phyloP scores from a whole-genome alignment of 2,113 vertebrate genomes.

The Salvelinus sp. region DNA sequence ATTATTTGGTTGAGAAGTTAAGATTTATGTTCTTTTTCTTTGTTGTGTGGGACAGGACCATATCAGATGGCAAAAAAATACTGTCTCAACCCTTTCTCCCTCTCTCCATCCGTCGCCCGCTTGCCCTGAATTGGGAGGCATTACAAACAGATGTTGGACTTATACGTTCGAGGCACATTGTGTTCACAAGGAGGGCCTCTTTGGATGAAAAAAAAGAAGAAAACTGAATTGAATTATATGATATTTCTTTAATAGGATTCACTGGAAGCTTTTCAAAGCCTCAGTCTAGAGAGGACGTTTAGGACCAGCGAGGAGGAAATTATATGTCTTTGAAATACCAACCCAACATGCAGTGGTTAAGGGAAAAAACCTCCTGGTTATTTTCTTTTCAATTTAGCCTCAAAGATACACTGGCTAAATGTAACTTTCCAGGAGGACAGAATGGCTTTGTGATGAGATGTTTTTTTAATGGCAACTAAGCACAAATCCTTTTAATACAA shows the following conservation, averaged over 20 bases:
- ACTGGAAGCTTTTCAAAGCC: constrained; percentile 56
- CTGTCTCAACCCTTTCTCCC: constrained; percentile 30
- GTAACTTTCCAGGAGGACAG: constrained; percentile 18
- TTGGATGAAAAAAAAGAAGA: constrained; percentile 16
- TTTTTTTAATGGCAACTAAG: constrained; percentile 19
- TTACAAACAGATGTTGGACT: constrained; percentile 66
- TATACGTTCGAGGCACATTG: constrained; percentile 40
- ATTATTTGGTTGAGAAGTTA: constrained; percentile 29
- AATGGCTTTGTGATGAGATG: constrained; percentile 28
- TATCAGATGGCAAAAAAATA: constrained; percentile 32
- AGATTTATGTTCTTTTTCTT: constrained; percentile 45
- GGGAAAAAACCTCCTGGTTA: neutral
- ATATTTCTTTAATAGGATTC: constrained; percentile 59
- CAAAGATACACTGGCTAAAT: constrained; percentile 29
- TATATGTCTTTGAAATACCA: constrained; percentile 55
- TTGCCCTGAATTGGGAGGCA: constrained; percentile 33
- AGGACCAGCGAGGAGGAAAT: constrained; percentile 42
- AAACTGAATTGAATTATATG: constrained; percentile 53
- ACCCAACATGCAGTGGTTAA: constrained; percentile 11
- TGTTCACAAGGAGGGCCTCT: constrained; percentile 43
- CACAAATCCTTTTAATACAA: neutral
- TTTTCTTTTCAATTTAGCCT: neutral
- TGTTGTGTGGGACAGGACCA: constrained; percentile 54
- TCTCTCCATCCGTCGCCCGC: constrained; percentile 3
- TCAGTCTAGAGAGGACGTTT: constrained; percentile 39